These are phyloP conservation scores for Odontesthes bonariensis DNA, from an alignment of 2,113 vertebrate species.

Conservation along the genomic window DNA sequence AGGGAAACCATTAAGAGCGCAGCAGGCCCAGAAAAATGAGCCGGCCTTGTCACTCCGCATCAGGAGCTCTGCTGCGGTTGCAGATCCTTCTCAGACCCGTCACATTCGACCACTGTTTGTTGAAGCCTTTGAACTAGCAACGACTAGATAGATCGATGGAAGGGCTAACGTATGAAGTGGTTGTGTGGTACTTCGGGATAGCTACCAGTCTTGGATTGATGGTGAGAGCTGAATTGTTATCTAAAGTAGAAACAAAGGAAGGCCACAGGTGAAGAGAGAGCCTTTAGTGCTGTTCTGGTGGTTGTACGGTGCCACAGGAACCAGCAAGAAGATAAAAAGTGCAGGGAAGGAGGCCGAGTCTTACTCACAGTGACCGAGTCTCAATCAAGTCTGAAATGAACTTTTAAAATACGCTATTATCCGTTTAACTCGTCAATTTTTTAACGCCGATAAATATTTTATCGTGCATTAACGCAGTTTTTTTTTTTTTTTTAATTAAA, in stretches of 20 bases:
- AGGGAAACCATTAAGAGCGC: conserved; percentile 79
- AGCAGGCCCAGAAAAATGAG: conserved; percentile 80
- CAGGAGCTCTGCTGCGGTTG: conserved; percentile 68
- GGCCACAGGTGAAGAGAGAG: conserved; percentile 47
- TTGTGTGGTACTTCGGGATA: conserved; percentile 50
- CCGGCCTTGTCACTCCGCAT: conserved; percentile 76
- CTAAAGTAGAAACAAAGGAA: conserved; percentile 64
- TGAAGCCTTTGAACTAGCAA: conserved; percentile 73
- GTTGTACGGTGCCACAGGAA: neutral
- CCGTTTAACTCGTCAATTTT: too few species aligned
- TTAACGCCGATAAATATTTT: too few species aligned
- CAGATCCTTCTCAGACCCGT: conserved; percentile 62
- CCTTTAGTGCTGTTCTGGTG: conserved; percentile 18
- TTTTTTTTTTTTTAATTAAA: too few species aligned
- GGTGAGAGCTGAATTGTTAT: conserved; percentile 68
- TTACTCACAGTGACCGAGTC: too few species aligned
- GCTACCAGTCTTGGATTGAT: conserved; percentile 60
- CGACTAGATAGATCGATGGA: conserved; percentile 65
- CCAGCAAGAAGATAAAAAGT: neutral
- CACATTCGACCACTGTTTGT: conserved; percentile 69
- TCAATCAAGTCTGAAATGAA: too few species aligned
- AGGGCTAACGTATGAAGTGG: conserved; percentile 66
- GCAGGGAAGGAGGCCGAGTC: too few species aligned
- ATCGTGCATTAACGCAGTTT: too few species aligned
- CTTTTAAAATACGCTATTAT: too few species aligned